Evolutionary conservation across 2,113 vertebrate genomes (phyloP), one percentile per base, ranked within the genome.

Genomic region (Sander vitreus): DNA sequence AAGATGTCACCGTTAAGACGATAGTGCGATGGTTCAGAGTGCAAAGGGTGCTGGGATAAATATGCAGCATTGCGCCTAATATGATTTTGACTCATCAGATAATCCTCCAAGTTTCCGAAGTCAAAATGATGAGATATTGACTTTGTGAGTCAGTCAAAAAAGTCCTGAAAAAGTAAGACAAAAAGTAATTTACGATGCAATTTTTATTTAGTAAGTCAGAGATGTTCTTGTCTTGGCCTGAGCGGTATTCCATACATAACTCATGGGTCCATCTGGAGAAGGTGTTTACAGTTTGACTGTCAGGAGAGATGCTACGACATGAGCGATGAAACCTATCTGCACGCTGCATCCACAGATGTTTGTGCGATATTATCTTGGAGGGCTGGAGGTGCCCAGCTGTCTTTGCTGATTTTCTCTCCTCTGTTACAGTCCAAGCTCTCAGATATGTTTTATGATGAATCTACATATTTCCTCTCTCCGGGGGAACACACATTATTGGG

Each of bases 381-480:
- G 72, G 83, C 73, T 74, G 83, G 73, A 88, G 88, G 80, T 91
- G 83, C 89, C 88, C 91, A 92, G 90, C 86, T 93, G 88, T 93
- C 89, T 87, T 23, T 48, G 82, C 85, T 76, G 85, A 89, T 88
- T 78, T 57, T 89, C 77, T 69, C 77, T 80, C 71, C 78, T 68
- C 60, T 11, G 86, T 60, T 89, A 25, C 68, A 71, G 80, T 85
- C 88, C 78, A 51, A 63, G 69, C 79, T 71, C 87, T 88, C 74
- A 63, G 80, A 93, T 74, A 85, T 85, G 84, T 84, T 91, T 93
- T 89, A 87, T 92, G 92, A 93, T 94, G 93, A 93, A 93, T 94
- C 89, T 92, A 90, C 93, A 92, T 93, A 89, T 93, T 91, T 92
- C 64, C 54, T 3, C 15, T 89, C 88, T 88, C 90, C 30, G 23